Percentiles rank a stretch among this genome's conserved stretches.
These are phyloP conservation scores for Lasioglossum malachurum DNA, from an alignment of 2,888 invertebrate species.

Conservation along the genomic window DNA sequence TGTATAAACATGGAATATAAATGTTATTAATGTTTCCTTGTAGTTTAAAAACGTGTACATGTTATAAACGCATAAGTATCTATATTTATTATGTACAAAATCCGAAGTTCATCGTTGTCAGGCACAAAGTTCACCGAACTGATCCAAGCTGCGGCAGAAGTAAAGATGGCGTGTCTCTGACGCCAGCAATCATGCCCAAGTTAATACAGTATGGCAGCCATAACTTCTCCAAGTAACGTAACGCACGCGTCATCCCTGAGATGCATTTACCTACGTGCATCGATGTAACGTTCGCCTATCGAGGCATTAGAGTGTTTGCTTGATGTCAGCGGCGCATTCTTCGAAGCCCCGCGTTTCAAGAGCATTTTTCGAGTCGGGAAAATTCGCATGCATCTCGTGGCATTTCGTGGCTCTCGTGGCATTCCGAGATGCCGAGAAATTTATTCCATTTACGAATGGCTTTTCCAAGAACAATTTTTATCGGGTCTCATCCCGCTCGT, in stretches of 20 bases:
- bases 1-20: background rate
- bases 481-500: conserved; percentile 31
- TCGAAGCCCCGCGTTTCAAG: conserved; percentile 28
- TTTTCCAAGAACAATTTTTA: conserved; percentile 41
- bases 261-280: conserved; percentile 1
- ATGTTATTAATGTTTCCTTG: background rate
- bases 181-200: background rate
- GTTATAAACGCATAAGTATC: background rate
- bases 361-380: conserved; percentile 23
- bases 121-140: background rate
- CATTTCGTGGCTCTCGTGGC: conserved; percentile 20
- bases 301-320: conserved; percentile 41
- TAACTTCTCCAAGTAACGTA: background rate
- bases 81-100: background rate
- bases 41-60: background rate
- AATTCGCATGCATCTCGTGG: conserved; percentile 36
- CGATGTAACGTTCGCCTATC: conserved; percentile 21
- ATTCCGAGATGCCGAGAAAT: conserved; percentile 29
- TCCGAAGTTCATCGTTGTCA: background rate
- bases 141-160: background rate
- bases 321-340: conserved; percentile 36
- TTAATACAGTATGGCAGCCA: background rate
- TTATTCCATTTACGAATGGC: conserved; percentile 51
- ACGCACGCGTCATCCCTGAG: background rate
- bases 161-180: background rate